phyloP scores from a whole-genome alignment of 2,113 vertebrate genomes.

The Pterocles gutturalis region DNA sequence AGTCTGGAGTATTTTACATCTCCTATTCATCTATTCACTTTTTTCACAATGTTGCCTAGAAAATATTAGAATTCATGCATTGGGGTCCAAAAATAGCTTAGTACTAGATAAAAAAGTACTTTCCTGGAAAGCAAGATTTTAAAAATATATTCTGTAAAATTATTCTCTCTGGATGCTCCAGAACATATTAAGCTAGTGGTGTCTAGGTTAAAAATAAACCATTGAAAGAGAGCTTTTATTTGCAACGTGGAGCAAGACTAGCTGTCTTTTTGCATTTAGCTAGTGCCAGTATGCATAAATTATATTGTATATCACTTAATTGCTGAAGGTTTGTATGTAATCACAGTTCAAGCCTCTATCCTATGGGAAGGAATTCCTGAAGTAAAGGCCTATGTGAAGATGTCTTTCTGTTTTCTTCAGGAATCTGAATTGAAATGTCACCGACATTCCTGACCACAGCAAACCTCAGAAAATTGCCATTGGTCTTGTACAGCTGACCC shows the following conservation, averaged over 20 bases:
- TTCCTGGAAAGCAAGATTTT: conserved; percentile 16
- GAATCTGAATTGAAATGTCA: not conserved
- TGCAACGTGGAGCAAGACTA: not conserved
- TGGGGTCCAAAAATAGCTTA: conserved; percentile 15
- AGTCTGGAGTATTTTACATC: conserved; percentile 13
- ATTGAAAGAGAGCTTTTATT: not conserved
- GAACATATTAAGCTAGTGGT: not conserved
- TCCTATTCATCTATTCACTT: conserved; percentile 24
- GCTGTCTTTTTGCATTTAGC: not conserved
- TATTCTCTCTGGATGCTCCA: not conserved
- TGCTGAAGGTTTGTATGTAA: not conserved
- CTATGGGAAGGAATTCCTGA: not conserved
- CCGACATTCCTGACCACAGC: not conserved
- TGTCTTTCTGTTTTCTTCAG: not conserved
- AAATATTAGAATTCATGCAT: not conserved
- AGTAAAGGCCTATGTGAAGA: not conserved
- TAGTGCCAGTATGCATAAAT: not conserved
- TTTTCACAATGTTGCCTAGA: not conserved
- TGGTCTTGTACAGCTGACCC: not conserved
- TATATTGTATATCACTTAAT: not conserved
- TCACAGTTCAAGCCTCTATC: not conserved
- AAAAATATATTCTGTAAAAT: not conserved
- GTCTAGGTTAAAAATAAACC: conserved; percentile 6
- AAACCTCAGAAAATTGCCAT: not conserved
- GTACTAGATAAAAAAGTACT: not conserved